phyloP scores from a whole-genome alignment of 2,113 vertebrate genomes.

The Oxyruncus cristatus region DNA sequence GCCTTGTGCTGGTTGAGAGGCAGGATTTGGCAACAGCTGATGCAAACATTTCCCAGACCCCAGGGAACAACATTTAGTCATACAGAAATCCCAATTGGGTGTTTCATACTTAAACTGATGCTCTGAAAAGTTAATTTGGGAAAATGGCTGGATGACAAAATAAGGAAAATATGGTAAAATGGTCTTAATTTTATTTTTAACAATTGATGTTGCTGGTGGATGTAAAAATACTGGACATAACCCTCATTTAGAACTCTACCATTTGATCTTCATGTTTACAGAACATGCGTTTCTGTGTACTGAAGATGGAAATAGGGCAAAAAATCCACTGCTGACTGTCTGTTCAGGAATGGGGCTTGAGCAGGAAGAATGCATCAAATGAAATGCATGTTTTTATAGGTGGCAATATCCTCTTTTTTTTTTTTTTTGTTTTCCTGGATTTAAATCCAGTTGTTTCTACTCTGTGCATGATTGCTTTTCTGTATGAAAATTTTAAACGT shows the following conservation, averaged over 20 bases:
- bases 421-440: not conserved
- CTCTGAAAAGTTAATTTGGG: constrained; percentile 4
- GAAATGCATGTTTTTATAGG: not conserved
- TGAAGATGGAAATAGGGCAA: not conserved
- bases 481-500: not conserved
- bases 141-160: not conserved
- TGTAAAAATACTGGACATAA: not conserved
- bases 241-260: not conserved
- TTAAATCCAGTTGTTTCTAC: not conserved
- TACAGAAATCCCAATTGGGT: constrained; percentile 12
- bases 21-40: not conserved
- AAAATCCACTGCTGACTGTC: not conserved
- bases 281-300: not conserved
- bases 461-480: not conserved
- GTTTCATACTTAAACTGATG: constrained; percentile 8
- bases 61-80: not conserved
- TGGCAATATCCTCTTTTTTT: not conserved
- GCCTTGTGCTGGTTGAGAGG: not conserved
- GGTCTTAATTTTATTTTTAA: constrained; percentile 21
- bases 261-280: not conserved
- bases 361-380: not conserved
- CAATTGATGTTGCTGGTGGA: not conserved
- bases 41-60: not conserved
- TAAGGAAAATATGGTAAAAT: constrained; percentile 3
- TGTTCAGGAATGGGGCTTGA: not conserved